A percentile compares a stretch with the other conserved stretches of the same genome.
phyloP scores from a whole-genome alignment of 53 echinoderm and acorn worm genomes.

The Arbacia lixula region DNA sequence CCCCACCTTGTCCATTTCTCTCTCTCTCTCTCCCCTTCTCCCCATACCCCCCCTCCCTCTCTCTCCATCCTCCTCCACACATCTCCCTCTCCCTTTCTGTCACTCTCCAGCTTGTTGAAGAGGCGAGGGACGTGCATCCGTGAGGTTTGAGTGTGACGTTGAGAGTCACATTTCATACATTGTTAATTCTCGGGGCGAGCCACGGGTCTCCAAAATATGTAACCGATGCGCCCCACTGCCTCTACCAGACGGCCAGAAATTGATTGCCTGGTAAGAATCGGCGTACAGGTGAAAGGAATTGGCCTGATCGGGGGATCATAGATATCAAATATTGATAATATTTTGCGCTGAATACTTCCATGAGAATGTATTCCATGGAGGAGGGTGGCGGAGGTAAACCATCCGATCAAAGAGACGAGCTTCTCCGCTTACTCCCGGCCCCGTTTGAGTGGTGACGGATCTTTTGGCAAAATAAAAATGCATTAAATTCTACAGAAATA shows the following conservation, averaged over 20 bases:
- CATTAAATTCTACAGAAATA: no score
- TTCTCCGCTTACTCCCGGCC: no score
- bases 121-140: neutral
- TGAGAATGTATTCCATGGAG: no score
- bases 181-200: slow-evolving; percentile 22
- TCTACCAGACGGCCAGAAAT: slow-evolving; percentile 35
- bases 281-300: slow-evolving; percentile 25
- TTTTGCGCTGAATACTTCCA: slow-evolving; percentile 23
- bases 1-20: neutral
- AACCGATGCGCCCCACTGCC: slow-evolving; percentile 47
- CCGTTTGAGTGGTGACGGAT: no score
- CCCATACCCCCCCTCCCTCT: neutral
- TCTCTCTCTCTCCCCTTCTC: neutral
- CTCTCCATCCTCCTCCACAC: neutral
- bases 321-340: slow-evolving; percentile 54
- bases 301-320: slow-evolving; percentile 29
- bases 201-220: slow-evolving; percentile 39
- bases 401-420: no score
- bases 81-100: neutral
- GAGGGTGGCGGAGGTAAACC: no score
- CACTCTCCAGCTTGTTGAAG: neutral
- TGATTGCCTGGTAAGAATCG: slow-evolving; percentile 32
- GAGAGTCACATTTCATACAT: slow-evolving; percentile 39
- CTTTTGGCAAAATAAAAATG: no score
- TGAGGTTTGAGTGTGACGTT: neutral